phyloP scores from a whole-genome alignment of 2,888 invertebrate species.

The Drosophila neoperkinsi region DNA sequence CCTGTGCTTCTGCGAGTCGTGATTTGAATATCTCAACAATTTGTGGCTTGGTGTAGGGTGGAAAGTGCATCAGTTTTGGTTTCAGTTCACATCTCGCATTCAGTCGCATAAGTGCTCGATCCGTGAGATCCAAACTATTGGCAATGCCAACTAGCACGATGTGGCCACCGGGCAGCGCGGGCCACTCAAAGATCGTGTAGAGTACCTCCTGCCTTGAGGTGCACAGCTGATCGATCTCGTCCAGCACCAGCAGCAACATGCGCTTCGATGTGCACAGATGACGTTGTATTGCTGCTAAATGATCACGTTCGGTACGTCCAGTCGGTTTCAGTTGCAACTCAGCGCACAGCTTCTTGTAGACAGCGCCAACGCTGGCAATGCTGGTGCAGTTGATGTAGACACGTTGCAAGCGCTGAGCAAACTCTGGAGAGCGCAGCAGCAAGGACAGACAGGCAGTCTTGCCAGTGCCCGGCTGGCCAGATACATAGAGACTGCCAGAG shows the following conservation, averaged over 20 bases:
- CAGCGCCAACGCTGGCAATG: slow-evolving; percentile 92
- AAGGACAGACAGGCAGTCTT: slow-evolving; percentile 95
- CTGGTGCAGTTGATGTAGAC: slow-evolving; percentile 94
- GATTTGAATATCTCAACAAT: slow-evolving; percentile 94
- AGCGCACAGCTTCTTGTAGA: slow-evolving; percentile 91
- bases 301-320: slow-evolving; percentile 89
- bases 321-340: slow-evolving; percentile 88
- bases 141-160: slow-evolving; percentile 96
- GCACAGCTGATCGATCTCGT: slow-evolving; percentile 97
- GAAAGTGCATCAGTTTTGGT: slow-evolving; percentile 93
- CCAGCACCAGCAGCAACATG: slow-evolving; percentile 93
- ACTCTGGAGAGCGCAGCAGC: slow-evolving; percentile 88
- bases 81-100: slow-evolving; percentile 91
- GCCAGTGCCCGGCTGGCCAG: slow-evolving; percentile 98
- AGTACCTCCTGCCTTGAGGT: slow-evolving; percentile 92
- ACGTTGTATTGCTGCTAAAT: slow-evolving; percentile 89
- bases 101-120: slow-evolving; percentile 94
- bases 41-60: slow-evolving; percentile 96
- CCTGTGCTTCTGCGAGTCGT: slow-evolving; percentile 90
- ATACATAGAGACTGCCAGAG: slow-evolving; percentile 95
- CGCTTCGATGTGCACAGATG: slow-evolving; percentile 88
- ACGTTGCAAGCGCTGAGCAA: slow-evolving; percentile 85
- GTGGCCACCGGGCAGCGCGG: slow-evolving; percentile 88
- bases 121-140: slow-evolving; percentile 97
- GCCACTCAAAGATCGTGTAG: slow-evolving; percentile 98